These are phyloP conservation scores for Pelochelys cantorii DNA, from an alignment of 2,797 vertebrate genomes.

Conservation along the genomic window DNA sequence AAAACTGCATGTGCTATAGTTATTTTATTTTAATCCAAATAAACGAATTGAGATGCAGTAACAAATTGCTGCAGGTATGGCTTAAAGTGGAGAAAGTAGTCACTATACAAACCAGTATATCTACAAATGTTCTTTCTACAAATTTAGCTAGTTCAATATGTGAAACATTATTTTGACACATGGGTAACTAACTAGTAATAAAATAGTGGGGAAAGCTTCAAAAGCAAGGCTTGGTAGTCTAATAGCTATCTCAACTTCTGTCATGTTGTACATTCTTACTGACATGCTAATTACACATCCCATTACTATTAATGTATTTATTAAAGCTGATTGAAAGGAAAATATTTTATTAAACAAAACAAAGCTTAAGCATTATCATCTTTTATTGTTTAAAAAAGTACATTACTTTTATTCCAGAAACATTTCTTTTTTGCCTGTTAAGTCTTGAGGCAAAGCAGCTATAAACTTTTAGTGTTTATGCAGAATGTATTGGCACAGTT, in stretches of 20 bases:
- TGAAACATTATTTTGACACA: background rate
- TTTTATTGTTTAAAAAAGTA: conserved; percentile 68
- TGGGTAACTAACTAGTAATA: background rate
- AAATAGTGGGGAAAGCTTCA: background rate
- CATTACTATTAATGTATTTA: background rate
- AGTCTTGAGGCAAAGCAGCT: background rate
- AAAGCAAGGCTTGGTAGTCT: background rate
- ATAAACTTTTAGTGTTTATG: conserved; percentile 43
- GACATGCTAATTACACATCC: background rate
- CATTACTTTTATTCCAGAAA: conserved; percentile 8
- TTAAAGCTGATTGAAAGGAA: conserved; percentile 23
- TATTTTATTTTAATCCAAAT: background rate
- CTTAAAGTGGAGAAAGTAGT: background rate
- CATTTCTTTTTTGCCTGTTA: conserved; percentile 15
- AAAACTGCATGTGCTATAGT: background rate
- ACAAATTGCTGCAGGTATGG: background rate
- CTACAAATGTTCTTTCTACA: background rate
- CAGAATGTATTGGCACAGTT: conserved; percentile 28
- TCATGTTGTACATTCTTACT: background rate
- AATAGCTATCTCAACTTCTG: background rate
- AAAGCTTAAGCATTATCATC: conserved; percentile 18
- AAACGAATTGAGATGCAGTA: background rate
- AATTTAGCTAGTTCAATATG: background rate
- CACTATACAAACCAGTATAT: background rate
- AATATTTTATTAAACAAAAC: background rate